Base-by-base conservation (phyloP, 2,888 invertebrate species). In the Dicyrtoma fusca region DNA sequence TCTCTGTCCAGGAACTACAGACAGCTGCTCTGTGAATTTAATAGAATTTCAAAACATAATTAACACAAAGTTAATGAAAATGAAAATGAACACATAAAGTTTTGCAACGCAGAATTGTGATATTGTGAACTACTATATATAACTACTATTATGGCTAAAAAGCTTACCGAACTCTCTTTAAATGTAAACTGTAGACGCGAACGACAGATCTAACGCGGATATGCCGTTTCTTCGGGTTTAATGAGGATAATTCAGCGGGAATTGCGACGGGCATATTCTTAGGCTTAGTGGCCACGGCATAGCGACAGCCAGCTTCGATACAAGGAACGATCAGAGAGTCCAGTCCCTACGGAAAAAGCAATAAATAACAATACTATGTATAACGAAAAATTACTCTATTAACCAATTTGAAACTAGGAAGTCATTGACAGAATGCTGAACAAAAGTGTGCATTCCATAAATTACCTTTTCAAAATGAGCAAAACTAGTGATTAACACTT, bases 1-100 rank as follows among this genome's bases (percentile, higher is more conserved):
- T 77, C 6, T 72, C 45, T 0, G 80, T 79, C 80, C 80, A 81
- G 0, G 79, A 77, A 13, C 75, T 78, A 26, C 75, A 79, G 10
- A 73, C 74, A 13, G 79, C 74, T 69, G 74, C 71, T 63, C 80
- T 80, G n/a, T 26, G 17, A 57, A 17, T 17, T 8, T 23, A 14
- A 34, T 6, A 19, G 53, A 68, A 34, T 23, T 4, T n/a, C 34
- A 26, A 21, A n/a, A n/a, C n/a, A n/a, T n/a, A n/a, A n/a, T n/a
- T n/a, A n/a, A n/a, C n/a, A n/a, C n/a, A n/a, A n/a, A n/a, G n/a
- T n/a, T n/a, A n/a, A n/a, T n/a, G n/a, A n/a, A n/a, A n/a, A n/a
- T n/a, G n/a, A n/a, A n/a, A n/a, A n/a, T n/a, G n/a, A n/a, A n/a
- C n/a, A n/a, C n/a, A n/a, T n/a, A n/a, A n/a, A n/a, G n/a, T n/a